A percentile compares a stretch with the other conserved stretches of the same genome.
These are phyloP conservation scores for Toxostoma redivivum DNA, from an alignment of 2,113 vertebrate genomes.

Conservation along the genomic window DNA sequence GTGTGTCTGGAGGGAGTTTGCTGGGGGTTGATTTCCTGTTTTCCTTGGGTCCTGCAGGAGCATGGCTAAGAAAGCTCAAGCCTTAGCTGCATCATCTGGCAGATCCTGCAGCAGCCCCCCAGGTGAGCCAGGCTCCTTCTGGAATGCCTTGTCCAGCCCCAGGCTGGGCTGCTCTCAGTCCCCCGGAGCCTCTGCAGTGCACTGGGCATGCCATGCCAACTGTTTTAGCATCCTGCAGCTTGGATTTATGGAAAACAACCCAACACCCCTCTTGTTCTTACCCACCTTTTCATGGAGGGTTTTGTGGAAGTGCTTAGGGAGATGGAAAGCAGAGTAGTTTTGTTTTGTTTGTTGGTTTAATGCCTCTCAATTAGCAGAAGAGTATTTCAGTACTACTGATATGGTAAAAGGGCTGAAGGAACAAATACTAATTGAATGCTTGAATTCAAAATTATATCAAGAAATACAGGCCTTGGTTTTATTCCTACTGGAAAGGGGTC, in stretches of 20 bases:
- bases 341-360: not conserved
- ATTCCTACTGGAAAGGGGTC: not conserved
- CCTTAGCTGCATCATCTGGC: not conserved
- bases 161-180: not conserved
- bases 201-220: fast-evolving
- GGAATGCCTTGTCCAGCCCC: not conserved
- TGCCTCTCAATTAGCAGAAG: not conserved
- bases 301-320: not conserved
- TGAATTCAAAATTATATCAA: not conserved
- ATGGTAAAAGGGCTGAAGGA: not conserved
- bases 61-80: fast-evolving
- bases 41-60: not conserved
- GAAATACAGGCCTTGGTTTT: not conserved
- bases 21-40: not conserved
- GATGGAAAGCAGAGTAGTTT: not conserved
- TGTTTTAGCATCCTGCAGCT: not conserved
- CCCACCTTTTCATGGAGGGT: too few relatives aligned
- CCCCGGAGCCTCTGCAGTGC: not conserved
- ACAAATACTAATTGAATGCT: not conserved
- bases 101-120: not conserved
- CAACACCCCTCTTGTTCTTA: not conserved
- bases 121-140: not conserved
- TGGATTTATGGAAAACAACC: not conserved
- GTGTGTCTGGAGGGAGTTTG: not conserved
- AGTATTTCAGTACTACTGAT: not conserved